Conservation (phyloP, 2,888 invertebrate species). For the Tuberolachnus salignus region DNA sequence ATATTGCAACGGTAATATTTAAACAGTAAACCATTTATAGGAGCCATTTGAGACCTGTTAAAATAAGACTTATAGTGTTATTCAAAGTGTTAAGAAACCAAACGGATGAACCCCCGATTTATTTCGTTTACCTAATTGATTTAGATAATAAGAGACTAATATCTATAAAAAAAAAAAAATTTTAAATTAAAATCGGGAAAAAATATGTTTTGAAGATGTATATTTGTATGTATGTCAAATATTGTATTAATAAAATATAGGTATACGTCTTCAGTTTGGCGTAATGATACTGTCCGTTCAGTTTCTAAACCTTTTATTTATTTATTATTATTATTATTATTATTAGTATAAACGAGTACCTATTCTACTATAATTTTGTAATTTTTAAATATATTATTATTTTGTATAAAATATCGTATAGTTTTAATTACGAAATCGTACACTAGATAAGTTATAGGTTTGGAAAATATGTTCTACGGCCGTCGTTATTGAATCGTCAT, state of each 20-base stretch:
- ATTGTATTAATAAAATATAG: conserved; percentile 1
- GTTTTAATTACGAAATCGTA: conserved; percentile 50
- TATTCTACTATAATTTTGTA: conserved; percentile 55
- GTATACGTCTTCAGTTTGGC: neutral
- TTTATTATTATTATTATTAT: conserved; percentile 42
- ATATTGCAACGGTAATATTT: conserved; percentile 36
- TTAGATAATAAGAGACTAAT: conserved; percentile 48
- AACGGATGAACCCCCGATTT: conserved; percentile 42
- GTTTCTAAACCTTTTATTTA: conserved; percentile 49
- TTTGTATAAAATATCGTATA: conserved; percentile 39
- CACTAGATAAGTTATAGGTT: conserved; percentile 45
- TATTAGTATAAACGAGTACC: conserved; percentile 50
- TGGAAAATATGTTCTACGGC: neutral
- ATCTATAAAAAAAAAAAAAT: conserved; percentile 22
- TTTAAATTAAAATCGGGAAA: conserved; percentile 36
- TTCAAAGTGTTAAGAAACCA: conserved; percentile 38
- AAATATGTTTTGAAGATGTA: conserved; percentile 4
- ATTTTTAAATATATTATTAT: conserved; percentile 52
- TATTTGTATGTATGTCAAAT: conserved; percentile 16
- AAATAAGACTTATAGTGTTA: conserved; percentile 56
- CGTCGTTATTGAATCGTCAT: conserved; percentile 17
- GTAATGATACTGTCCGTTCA: conserved; percentile 23
- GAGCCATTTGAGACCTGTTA: conserved; percentile 55
- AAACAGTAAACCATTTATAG: conserved; percentile 42
- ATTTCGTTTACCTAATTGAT: conserved; percentile 41